These are phyloP conservation scores for Holcopasites calliopsidis DNA, from an alignment of 1,140 invertebrate genomes.

Conservation along the genomic window DNA sequence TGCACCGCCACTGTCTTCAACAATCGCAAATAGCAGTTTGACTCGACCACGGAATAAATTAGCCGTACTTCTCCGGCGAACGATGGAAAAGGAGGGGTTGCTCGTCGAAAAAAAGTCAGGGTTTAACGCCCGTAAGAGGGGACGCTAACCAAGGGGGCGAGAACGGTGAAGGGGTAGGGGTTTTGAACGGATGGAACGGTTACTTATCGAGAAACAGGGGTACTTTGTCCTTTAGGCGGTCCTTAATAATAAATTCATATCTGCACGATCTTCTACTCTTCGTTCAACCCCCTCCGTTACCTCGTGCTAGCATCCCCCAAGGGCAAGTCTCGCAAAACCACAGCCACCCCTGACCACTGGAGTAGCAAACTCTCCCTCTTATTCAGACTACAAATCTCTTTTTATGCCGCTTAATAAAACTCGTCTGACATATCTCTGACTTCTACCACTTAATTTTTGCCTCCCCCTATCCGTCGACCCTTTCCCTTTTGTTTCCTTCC, in stretches of 20 bases:
- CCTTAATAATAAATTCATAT: constrained; percentile 80
- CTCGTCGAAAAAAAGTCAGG: background rate
- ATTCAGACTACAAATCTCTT: constrained; percentile 77
- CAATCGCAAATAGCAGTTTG: constrained; percentile 58
- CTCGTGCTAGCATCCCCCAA: background rate
- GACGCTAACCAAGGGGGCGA: background rate
- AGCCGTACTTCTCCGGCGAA: constrained; percentile 43
- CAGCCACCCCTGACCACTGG: constrained; percentile 36
- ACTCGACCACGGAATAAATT: constrained; percentile 68
- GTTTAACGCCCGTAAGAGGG: background rate
- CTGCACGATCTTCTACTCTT: constrained; percentile 62
- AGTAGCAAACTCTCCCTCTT: constrained; percentile 11
- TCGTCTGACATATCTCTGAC: constrained; percentile 78
- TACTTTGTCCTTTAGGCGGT: constrained; percentile 71
- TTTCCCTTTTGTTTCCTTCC: background rate
- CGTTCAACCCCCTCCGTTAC: constrained; percentile 37
- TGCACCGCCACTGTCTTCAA: background rate
- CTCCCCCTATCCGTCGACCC: constrained; percentile 12
- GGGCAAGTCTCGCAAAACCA: constrained; percentile 22
- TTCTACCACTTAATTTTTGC: constrained; percentile 79
- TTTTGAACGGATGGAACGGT: constrained; percentile 25
- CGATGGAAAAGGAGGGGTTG: background rate
- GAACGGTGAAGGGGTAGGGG: background rate
- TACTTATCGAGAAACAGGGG: constrained; percentile 70
- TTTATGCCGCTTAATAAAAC: constrained; percentile 80